Evolutionary conservation across 1,140 invertebrate species (phyloP), one percentile per base, ranked within the genome.

Genomic region (Hyphantria cunea): DNA sequence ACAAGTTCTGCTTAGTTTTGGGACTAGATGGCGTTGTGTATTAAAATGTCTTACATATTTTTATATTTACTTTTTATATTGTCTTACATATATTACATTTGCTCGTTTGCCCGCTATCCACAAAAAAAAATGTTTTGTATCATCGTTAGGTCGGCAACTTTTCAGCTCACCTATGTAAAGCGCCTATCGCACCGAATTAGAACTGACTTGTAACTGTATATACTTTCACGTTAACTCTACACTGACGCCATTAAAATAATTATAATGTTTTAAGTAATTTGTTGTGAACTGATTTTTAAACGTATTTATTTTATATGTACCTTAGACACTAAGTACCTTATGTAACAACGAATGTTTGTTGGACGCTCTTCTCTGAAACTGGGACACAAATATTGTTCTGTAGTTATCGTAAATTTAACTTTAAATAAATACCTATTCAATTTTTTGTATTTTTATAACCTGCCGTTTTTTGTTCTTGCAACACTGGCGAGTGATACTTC

Each of bases 221-320:
- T 56, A 44, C 34, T 56, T 47, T 34, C 8, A 10, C 12, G 14
- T 31, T 41, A 49, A 49, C 47, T 47, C 7, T 37, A 56, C 8
- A 39, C 12, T 17, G 12, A 33, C n/a, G 8, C 11, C 10, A 17
- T 32, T 37, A 25, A 25, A 25, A 2, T 39, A 39, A 39, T 37
- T 48, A 34, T n/a, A 47, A 37, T 58, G 32, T 58, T 48, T 44
- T 25, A 39, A 45, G 45, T n/a, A 47, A 39, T 12, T 58, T 49
- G 55, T 58, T 58, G 55, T 58, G 55, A 58, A 58, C 55, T 58
- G 55, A 56, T 56, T 56, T 58, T 58, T 49, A 10, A 58, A 58
- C 44, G 33, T 58, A 58, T 58, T 58, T 58, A 58, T 58, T 58
- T 58, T 58, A 56, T 10, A 12, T 58, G 55, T 58, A 58, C 17